These are phyloP conservation scores for Pasiphila rectangulata DNA, from an alignment of 2,888 invertebrate species.

Conservation along the genomic window DNA sequence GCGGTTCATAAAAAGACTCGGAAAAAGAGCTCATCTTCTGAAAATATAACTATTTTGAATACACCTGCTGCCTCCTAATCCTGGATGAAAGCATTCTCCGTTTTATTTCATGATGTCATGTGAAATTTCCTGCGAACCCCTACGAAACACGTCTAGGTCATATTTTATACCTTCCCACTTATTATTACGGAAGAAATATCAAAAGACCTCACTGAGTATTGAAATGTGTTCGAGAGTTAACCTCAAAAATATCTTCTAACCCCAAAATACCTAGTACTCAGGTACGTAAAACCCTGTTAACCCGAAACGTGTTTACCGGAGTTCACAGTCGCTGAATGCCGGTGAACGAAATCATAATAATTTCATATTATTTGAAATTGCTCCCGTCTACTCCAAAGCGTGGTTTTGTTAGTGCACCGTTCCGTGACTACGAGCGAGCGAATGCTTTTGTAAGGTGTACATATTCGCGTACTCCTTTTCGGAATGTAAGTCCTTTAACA, in stretches of 20 bases:
- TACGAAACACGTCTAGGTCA: no score
- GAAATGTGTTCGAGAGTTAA: constrained; percentile 23
- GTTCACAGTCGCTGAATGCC: constrained; percentile 19
- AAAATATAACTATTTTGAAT: no score
- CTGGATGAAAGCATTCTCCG: no score
- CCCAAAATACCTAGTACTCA: constrained; percentile 1
- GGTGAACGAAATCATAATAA: constrained; percentile 41
- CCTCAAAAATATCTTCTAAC: constrained; percentile 30
- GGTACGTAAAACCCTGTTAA: constrained; percentile 21
- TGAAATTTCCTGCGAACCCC: no score
- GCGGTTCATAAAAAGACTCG: no score
- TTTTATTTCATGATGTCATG: no score
- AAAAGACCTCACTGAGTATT: no score
- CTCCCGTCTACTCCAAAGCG: constrained; percentile 23
- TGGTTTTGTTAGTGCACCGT: constrained; percentile 13
- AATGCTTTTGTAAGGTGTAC: neutral
- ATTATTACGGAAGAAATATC: no score
- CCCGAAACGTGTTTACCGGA: constrained; percentile 28
- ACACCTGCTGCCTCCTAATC: no score
- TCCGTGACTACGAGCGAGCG: constrained; percentile 1
- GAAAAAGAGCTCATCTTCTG: no score
- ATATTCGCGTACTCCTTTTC: no score
- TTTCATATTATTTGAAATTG: constrained; percentile 47
- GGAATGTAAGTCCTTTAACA: neutral
- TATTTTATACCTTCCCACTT: no score